Percentiles rank a stretch among this genome's conserved stretches.
phyloP scores from a whole-genome alignment of 2,797 vertebrate species.

The Melanotaenia pygmaea region DNA sequence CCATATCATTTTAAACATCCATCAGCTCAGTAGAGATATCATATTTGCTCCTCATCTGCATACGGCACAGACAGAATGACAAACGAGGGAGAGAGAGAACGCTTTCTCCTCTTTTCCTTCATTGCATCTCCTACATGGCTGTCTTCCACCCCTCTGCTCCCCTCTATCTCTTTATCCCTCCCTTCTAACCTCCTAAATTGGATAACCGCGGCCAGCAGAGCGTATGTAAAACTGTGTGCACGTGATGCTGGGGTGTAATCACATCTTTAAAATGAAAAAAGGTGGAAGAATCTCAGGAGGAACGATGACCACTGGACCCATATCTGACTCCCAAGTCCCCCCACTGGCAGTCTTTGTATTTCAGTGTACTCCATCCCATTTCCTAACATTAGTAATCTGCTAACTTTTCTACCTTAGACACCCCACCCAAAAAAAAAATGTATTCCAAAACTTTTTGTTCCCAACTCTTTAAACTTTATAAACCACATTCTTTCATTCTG shows the following conservation, averaged over 20 bases:
- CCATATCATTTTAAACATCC: slow-evolving; percentile 78
- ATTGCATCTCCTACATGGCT: slow-evolving; percentile 52
- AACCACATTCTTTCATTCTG: neutral
- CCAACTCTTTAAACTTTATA: slow-evolving; percentile 22
- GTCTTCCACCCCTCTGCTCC: slow-evolving; percentile 54
- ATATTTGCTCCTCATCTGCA: slow-evolving; percentile 83
- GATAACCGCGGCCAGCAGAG: slow-evolving; percentile 60
- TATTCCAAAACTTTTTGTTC: slow-evolving; percentile 23
- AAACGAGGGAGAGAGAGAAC: slow-evolving; percentile 60
- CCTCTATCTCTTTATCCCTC: slow-evolving; percentile 67
- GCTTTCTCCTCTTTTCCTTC: slow-evolving; percentile 21
- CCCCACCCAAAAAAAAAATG: neutral
- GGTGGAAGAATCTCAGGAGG: slow-evolving; percentile 68
- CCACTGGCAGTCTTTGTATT: slow-evolving; percentile 49
- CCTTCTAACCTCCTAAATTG: slow-evolving; percentile 70
- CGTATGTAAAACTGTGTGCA: slow-evolving; percentile 54
- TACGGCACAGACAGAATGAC: slow-evolving; percentile 79
- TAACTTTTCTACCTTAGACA: slow-evolving; percentile 33
- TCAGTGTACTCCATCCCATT: slow-evolving; percentile 53
- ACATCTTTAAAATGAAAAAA: slow-evolving; percentile 77
- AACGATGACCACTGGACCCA: slow-evolving; percentile 67
- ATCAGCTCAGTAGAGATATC: slow-evolving; percentile 81
- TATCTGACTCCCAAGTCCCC: slow-evolving; percentile 51
- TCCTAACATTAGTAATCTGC: slow-evolving; percentile 47
- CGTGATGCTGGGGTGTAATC: slow-evolving; percentile 65